Evolutionary conservation across 2,888 invertebrate species (phyloP).

Genomic region (Andrena bicolor): DNA sequence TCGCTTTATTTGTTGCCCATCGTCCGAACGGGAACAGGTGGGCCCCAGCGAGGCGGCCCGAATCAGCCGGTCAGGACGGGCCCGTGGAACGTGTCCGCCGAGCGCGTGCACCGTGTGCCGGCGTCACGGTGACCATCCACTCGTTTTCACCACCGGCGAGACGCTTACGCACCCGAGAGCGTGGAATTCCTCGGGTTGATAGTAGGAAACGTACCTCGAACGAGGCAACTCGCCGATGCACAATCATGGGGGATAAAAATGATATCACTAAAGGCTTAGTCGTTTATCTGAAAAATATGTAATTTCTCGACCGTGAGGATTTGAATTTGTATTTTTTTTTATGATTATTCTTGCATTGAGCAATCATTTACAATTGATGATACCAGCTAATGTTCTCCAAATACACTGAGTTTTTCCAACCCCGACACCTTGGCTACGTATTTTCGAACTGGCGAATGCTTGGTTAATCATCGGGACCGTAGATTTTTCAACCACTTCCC

Average conservation of each 20-base stretch:
- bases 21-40: conserved; percentile 74
- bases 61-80: conserved; percentile 43
- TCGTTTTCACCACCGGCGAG: conserved; percentile 50
- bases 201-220: not conserved
- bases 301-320: too few relatives aligned
- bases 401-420: too few relatives aligned
- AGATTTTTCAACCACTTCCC: conserved; percentile 7
- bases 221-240: not conserved
- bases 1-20: conserved; percentile 67
- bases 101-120: conserved; percentile 3
- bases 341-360: too few relatives aligned
- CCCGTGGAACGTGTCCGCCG: not conserved
- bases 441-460: too few relatives aligned
- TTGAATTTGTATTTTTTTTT: too few relatives aligned
- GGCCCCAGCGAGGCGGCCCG: conserved; percentile 55
- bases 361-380: too few relatives aligned
- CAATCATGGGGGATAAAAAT: too few relatives aligned
- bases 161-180: conserved; percentile 27
- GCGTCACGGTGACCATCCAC: conserved; percentile 53
- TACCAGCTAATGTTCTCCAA: too few relatives aligned
- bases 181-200: not conserved
- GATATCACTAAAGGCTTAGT: too few relatives aligned
- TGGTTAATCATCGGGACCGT: too few relatives aligned
- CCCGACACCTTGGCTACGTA: too few relatives aligned
- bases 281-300: too few relatives aligned